Evolutionary conservation across 2,113 vertebrate species (phyloP), one percentile per base, ranked within the genome.

Genomic region (Elaphurus davidianus): DNA sequence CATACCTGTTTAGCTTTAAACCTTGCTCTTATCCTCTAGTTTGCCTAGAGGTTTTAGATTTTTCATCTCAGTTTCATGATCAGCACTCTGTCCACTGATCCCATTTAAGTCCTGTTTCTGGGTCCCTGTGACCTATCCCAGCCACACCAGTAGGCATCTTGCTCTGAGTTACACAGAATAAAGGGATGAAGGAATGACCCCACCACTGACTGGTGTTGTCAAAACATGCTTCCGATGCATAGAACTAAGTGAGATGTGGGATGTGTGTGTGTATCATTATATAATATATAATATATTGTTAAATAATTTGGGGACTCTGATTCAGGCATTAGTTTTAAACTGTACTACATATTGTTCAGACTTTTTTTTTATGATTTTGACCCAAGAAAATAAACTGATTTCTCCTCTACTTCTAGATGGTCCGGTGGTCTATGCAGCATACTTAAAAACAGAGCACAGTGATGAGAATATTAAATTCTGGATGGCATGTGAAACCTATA

Each of bases 391-490:
- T 87, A 87, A 98, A 78, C 1, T 64, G 6, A 7, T 59, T 97
- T 98, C 78, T 97, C n/a, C 84, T 79, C 86, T 81, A 67, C 78
- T 97, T 98, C 96, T 85, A 99, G 99, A 98, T 98, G 98, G 98
- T 3, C 94, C 97, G 10, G 6, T 86, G 30, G 94, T 98, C 92
- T 99, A 98, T 40, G 91, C 98, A n/a, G 97, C 85, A 47, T 99
- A 98, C 96, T 97, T 99, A 91, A 98, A 99, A 96, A 98, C 96
- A 83, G 98, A 99, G 52, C 96, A 98, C 96, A 99, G 98, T 13
- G 97, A 98, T 1, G 98, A 99, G 97, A 99, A 99, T 12, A 98
- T 97, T 40, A 98, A 99, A 74, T 99, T 99, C 94, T 99, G 98
- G 98, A 92, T 98, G 97, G 98, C 98, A n/a, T 99, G 98, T 1